Conservation (phyloP, 2,888 invertebrate genomes). For the Lampropteryx suffumata region DNA sequence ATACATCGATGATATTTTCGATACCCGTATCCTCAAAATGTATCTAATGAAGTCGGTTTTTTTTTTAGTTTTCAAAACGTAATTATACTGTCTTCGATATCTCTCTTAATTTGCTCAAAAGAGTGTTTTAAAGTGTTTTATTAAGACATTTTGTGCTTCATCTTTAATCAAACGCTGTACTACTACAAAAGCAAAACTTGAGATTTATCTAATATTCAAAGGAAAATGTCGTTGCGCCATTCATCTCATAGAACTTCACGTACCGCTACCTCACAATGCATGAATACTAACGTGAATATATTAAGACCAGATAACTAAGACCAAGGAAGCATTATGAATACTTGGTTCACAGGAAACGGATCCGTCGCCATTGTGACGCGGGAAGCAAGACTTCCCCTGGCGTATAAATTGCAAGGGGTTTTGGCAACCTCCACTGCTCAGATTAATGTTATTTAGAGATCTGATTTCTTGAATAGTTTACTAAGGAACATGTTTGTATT, state of each 20-base stretch:
- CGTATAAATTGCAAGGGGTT: constrained; percentile 64
- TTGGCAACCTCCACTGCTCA: constrained; percentile 54
- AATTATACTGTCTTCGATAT: too few species aligned
- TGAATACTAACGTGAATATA: constrained; percentile 15
- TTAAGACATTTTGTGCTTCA: too few species aligned
- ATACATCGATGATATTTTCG: too few species aligned
- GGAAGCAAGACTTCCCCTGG: constrained; percentile 77
- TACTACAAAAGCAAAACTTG: too few species aligned
- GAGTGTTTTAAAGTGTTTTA: too few species aligned
- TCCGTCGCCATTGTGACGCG: constrained; percentile 70
- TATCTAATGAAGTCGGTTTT: too few species aligned
- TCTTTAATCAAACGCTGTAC: too few species aligned
- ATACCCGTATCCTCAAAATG: too few species aligned
- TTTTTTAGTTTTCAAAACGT: too few species aligned
- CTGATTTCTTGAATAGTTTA: constrained; percentile 21
- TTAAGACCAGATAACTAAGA: constrained; percentile 25
- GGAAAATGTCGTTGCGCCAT: constrained; percentile 2
- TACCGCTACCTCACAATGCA: constrained; percentile 8
- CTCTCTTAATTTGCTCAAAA: too few species aligned
- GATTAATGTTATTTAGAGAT: constrained; percentile 13
- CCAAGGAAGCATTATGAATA: constrained; percentile 33
- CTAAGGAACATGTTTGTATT: too few species aligned
- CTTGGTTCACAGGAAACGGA: constrained; percentile 62
- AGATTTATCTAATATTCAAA: neutral
- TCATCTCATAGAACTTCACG: neutral